Percentiles rank a stretch among this genome's conserved stretches.
These are phyloP conservation scores for Bradypus variegatus DNA, from an alignment of 2,797 vertebrate species.

Conservation along the genomic window DNA sequence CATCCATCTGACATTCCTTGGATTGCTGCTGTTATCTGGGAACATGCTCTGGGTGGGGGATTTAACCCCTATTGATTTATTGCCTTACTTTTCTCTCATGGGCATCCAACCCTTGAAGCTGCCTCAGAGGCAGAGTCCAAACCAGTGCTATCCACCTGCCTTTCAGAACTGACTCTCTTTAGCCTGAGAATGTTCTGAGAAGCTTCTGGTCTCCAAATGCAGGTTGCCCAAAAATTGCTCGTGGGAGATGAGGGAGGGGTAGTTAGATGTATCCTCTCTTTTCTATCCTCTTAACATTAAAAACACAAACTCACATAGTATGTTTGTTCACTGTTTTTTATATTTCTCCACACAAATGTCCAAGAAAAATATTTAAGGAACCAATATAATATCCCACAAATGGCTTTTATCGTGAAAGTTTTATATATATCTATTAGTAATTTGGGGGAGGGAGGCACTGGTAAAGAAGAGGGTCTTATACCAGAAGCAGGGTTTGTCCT, in stretches of 20 bases:
- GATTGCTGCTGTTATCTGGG: neutral
- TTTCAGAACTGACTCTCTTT: neutral
- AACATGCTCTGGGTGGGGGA: slow-evolving; percentile 6
- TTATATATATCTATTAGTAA: neutral
- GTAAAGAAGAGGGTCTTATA: neutral
- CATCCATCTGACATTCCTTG: neutral
- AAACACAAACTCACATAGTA: neutral
- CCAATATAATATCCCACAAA: neutral
- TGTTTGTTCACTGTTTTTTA: neutral
- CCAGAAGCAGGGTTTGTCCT: neutral
- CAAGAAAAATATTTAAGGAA: neutral
- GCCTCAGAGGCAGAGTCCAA: neutral
- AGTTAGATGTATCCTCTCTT: neutral
- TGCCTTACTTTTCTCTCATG: slow-evolving; percentile 28
- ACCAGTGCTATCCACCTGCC: neutral
- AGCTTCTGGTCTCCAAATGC: neutral
- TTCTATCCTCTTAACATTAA: slow-evolving; percentile 6
- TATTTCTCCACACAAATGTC: neutral
- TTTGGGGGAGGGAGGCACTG: neutral
- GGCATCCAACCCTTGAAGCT: neutral
- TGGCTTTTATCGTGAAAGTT: neutral
- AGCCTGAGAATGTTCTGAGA: neutral
- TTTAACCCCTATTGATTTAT: neutral
- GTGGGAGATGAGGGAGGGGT: neutral
- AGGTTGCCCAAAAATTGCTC: neutral